Base-by-base conservation (phyloP, 2,797 vertebrate species). In the Clarias laeviceps region DNA sequence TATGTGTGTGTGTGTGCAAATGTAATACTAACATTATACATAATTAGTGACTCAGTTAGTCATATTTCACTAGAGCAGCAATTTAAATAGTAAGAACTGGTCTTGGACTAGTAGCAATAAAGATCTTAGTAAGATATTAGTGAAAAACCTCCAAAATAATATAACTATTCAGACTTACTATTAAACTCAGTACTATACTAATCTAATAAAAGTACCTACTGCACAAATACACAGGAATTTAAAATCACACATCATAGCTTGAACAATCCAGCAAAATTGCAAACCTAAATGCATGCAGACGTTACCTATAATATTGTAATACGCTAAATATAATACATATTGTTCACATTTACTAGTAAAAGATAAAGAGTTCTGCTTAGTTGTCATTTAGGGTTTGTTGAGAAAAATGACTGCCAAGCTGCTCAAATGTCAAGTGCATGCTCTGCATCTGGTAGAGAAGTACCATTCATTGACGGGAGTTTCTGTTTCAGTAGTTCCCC, bases 381-480 rank as follows among this genome's bases (percentile, higher is more conserved):
- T 29, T 76, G 73, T 27, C 7, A 73, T 56, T 34, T 59, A 32
- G 4, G 45, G 3, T 7, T 27, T 54, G n/a, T 9, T 54, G 14
- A 29, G 73, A 56, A 32, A 27, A 76, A 20, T 32, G 0, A 57
- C 27, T 4, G 3, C 40, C 2, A 32, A 76, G 4, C 17, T 56
- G n/a, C 32, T 76, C 27, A 56, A 15, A 57, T 56, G 27, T 76
- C 22, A 50, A 3, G 5, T 50, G 24, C 45, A 45, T 6, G 54
- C 32, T 74, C 27, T 57, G 50, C 17, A 34, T 61, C 8, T 34
- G 18, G n/a, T 78, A 14, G 56, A 34, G 32, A 78, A 61, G 57
- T n/a, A 37, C 15, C 12, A 59, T 37, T 78, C 5, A 37, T 78
- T 78, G 57, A 59, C 5, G 56, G 76, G 76, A 78, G 76, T 78